Conservation (phyloP, 2,888 invertebrate genomes). For the Drosophila borborema region DNA sequence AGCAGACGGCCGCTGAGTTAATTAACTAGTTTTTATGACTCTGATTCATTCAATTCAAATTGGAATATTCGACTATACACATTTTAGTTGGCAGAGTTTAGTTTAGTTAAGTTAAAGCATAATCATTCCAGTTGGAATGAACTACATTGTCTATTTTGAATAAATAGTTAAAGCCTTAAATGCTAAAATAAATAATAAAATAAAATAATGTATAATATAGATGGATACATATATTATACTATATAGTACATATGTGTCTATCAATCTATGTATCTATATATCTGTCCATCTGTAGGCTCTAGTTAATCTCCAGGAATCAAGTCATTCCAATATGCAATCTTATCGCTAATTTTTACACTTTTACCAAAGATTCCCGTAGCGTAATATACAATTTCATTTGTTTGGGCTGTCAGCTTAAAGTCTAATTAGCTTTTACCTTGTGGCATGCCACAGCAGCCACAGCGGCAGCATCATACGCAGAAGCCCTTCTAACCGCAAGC, state of each 20-base stretch:
- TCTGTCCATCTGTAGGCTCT: too few relatives aligned
- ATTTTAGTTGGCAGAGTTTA: too few relatives aligned
- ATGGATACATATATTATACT: too few relatives aligned
- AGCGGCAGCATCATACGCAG: not conserved
- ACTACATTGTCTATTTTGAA: too few relatives aligned
- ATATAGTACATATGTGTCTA: too few relatives aligned
- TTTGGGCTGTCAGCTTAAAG: slow-evolving; percentile 58
- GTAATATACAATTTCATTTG: slow-evolving; percentile 47
- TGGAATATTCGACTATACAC: too few relatives aligned
- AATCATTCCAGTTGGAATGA: too few relatives aligned
- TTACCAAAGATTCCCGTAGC: not conserved
- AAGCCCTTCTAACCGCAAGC: slow-evolving; percentile 14
- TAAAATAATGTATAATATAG: too few relatives aligned
- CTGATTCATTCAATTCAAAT: not conserved
- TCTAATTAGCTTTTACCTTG: slow-evolving; percentile 76
- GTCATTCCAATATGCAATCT: not conserved
- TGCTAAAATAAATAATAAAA: too few relatives aligned
- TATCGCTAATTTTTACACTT: not conserved
- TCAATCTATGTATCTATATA: too few relatives aligned
- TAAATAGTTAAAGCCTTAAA: too few relatives aligned
- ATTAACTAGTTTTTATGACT: slow-evolving; percentile 27
- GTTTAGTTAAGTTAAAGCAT: too few relatives aligned
- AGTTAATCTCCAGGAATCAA: not conserved
- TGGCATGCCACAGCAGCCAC: slow-evolving; percentile 53
- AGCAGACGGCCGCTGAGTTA: slow-evolving; percentile 37